Evolutionary conservation across 2,113 vertebrate genomes (phyloP), one percentile per base, ranked within the genome.

Genomic region (Eulemur rufifrons): DNA sequence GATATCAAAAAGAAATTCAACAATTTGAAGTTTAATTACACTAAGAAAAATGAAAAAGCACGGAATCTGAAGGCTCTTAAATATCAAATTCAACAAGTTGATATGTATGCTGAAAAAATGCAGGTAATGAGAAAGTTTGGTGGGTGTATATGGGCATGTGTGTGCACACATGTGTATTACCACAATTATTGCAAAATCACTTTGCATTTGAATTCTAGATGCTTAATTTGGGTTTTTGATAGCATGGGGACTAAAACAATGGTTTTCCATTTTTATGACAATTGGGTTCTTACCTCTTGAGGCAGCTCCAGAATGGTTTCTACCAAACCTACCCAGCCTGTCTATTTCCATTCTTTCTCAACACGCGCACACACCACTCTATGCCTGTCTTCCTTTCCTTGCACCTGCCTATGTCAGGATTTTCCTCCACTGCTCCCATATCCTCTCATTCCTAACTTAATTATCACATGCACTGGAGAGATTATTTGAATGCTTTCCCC

Each of bases 1-100:
- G 99, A 99, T 96, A 98, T 99, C 56, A 99, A 99, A 98, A 99
- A 99, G 98, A 99, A 99, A 97, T 99, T 99, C 98, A 99, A 99
- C 98, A 99, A 99, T 95, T 95, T 99, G 97, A 99, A 99, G 97
- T 99, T 99, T 96, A 99, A 99, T 96, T 99, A 99, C 39, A 98
- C 92, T 27, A 99, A 99, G 98, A 99, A 99, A 98, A 98, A 98
- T 20, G 99, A 99, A 98, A 99, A 99, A 97, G 92, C 98, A 89
- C 98, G 99, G 92, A 99, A 99, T 97, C 17, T 99, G 90, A 99
- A 99, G 98, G 97, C 97, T 27, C 98, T 99, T 74, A 99, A 98
- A 97, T 98, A 99, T 95, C 99, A 99, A 96, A 98, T 99, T 96
- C 99, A 99, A 84, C 99, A 99, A 98, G 99, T 99, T 86, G 99